Evolutionary conservation across 2,797 vertebrate species (phyloP).

Genomic region (Leontocebus nigricollis): DNA sequence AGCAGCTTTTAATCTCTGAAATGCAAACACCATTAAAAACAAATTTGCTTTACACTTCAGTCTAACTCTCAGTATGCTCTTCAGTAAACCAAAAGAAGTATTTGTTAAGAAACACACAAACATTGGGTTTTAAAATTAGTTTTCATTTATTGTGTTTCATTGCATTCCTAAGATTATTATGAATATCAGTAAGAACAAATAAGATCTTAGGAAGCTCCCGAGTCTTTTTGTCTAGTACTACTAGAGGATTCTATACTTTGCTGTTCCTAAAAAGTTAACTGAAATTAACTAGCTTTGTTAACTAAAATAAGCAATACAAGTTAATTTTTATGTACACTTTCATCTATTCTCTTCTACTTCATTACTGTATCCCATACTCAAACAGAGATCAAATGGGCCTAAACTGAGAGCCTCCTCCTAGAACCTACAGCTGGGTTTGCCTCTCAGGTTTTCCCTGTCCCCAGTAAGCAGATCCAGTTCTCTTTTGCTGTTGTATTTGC

Average conservation of each 20-base stretch:
- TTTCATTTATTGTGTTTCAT: conserved; percentile 5
- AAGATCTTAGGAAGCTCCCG: not conserved
- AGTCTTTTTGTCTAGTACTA: not conserved
- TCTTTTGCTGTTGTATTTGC: conserved; percentile 31
- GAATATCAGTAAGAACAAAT: conserved; percentile 35
- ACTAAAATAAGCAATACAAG: not conserved
- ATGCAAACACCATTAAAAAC: conserved; percentile 56
- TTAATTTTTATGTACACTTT: not conserved
- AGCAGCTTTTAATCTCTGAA: conserved; percentile 93
- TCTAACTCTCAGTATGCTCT: not conserved
- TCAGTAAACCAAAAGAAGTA: conserved; percentile 24
- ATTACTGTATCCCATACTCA: not conserved
- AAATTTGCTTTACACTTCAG: not conserved
- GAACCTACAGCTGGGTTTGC: not conserved
- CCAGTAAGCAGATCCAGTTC: not conserved
- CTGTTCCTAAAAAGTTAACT: not conserved
- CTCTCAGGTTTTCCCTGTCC: not conserved
- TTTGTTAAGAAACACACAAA: conserved; percentile 2
- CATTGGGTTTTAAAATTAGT: not conserved
- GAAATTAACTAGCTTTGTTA: not conserved
- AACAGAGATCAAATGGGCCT: not conserved
- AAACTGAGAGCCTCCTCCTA: not conserved
- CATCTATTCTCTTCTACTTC: not conserved
- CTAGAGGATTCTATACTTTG: not conserved
- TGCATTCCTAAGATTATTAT: not conserved